phyloP scores from a whole-genome alignment of 1,140 invertebrate species.

The Sycobia sp. region DNA sequence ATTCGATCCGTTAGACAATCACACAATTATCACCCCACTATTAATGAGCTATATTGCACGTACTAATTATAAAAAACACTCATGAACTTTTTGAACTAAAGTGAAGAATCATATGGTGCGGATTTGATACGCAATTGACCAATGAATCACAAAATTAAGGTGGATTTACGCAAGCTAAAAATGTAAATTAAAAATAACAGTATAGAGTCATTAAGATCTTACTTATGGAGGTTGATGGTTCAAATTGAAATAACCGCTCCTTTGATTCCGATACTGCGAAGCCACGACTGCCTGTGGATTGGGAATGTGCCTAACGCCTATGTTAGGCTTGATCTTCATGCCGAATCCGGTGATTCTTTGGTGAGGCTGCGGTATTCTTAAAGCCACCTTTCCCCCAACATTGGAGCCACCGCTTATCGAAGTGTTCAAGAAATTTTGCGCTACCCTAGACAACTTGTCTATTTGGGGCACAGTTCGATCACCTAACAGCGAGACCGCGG shows the following conservation, averaged over 20 bases:
- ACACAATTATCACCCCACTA: constrained; percentile 9
- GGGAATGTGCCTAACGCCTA: constrained; percentile 54
- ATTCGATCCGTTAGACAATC: constrained; percentile 12
- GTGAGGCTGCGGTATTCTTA: constrained; percentile 55
- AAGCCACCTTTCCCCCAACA: constrained; percentile 45
- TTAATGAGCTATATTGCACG: not conserved
- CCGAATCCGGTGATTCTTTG: constrained; percentile 52
- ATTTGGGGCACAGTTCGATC: constrained; percentile 25
- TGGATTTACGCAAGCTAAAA: not conserved
- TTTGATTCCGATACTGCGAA: constrained; percentile 56
- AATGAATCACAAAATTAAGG: not conserved
- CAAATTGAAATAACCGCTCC: constrained; percentile 46
- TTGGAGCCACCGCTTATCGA: not conserved
- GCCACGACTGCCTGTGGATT: constrained; percentile 56
- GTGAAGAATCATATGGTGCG: not conserved
- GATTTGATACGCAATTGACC: not conserved
- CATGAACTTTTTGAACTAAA: not conserved
- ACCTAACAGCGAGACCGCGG: constrained; percentile 50
- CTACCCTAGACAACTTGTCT: constrained; percentile 31
- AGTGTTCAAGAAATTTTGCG: not conserved
- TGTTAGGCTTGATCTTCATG: constrained; percentile 55
- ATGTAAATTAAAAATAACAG: too few relatives aligned
- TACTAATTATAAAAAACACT: constrained; percentile 5
- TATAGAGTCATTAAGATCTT: too few relatives aligned
- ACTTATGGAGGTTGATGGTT: constrained; percentile 45